These are phyloP conservation scores for Galaxias olidus DNA, from an alignment of 2,797 vertebrate species.

Conservation along the genomic window DNA sequence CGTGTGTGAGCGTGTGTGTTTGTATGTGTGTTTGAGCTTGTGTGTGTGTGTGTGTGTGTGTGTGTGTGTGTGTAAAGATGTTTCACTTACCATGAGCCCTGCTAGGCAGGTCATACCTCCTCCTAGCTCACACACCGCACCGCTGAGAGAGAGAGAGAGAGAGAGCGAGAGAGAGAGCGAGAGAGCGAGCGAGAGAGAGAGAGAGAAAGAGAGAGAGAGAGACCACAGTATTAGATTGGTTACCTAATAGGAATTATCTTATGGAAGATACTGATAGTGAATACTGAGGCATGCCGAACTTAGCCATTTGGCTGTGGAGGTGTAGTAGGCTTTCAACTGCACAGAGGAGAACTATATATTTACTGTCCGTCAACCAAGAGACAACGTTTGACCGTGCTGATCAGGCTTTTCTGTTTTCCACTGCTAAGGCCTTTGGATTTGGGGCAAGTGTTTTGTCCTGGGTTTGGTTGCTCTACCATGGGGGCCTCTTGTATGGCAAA, in stretches of 20 bases:
- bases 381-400: too few relatives aligned
- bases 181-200: constrained; percentile 70
- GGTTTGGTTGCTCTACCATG: too few relatives aligned
- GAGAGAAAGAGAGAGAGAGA: constrained; percentile 48
- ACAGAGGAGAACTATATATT: too few relatives aligned
- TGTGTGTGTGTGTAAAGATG: constrained; percentile 14
- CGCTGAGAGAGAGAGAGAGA: constrained; percentile 81
- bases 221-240: constrained; percentile 71
- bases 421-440: too few relatives aligned
- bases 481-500: too few relatives aligned
- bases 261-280: too few relatives aligned
- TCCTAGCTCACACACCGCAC: constrained; percentile 97
- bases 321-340: too few relatives aligned
- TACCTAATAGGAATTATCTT: constrained; percentile 50
- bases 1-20: constrained; percentile 12
- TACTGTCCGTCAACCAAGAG: too few relatives aligned
- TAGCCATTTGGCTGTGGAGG: too few relatives aligned
- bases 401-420: too few relatives aligned
- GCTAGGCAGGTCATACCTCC: constrained; percentile 99
- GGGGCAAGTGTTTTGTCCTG: too few relatives aligned
- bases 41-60: constrained; percentile 10
- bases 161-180: constrained; percentile 30
- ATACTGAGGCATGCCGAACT: too few relatives aligned
- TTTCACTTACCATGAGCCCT: constrained; percentile 96
- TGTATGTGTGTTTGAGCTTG: constrained; percentile 16